Evolutionary conservation across 2,113 vertebrate species (phyloP).

Genomic region (Sakesphorus luctuosus): DNA sequence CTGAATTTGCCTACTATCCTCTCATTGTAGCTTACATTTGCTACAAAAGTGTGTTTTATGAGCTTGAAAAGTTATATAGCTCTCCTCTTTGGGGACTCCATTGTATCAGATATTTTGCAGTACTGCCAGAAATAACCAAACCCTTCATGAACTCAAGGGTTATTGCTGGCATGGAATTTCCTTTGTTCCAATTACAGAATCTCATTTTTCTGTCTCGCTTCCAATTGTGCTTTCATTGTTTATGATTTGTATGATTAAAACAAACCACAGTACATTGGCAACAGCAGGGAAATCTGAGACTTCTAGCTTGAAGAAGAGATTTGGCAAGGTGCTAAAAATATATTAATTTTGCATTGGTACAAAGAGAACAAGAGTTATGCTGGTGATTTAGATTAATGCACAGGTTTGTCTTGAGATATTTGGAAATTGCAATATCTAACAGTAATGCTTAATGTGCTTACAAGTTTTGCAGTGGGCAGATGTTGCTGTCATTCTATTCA

Average conservation of each 20-base stretch:
- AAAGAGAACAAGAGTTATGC: neutral
- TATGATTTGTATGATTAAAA: conserved; percentile 57
- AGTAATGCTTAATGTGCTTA: neutral
- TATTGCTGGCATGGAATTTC: conserved; percentile 47
- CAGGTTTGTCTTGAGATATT: neutral
- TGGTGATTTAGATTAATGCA: neutral
- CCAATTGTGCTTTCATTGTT: conserved; percentile 53
- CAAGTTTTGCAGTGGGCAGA: conserved; percentile 18
- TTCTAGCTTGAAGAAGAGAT: neutral
- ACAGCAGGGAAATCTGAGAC: conserved; percentile 43
- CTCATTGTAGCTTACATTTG: neutral
- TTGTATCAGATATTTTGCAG: conserved; percentile 34
- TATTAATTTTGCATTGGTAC: conserved; percentile 9
- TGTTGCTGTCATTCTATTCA: neutral
- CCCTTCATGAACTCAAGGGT: conserved; percentile 30
- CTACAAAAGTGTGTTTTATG: conserved; percentile 55
- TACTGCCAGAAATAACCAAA: conserved; percentile 49
- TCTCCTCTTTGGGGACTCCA: neutral
- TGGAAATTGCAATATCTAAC: neutral
- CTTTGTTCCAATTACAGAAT: conserved; percentile 58
- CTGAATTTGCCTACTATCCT: conserved; percentile 9
- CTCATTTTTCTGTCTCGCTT: conserved; percentile 55
- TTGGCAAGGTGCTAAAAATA: conserved; percentile 45
- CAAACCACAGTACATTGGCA: neutral
- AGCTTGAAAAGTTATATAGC: conserved; percentile 20